These are phyloP conservation scores for Neoarius graeffei DNA, from an alignment of 2,113 vertebrate genomes.

Conservation along the genomic window DNA sequence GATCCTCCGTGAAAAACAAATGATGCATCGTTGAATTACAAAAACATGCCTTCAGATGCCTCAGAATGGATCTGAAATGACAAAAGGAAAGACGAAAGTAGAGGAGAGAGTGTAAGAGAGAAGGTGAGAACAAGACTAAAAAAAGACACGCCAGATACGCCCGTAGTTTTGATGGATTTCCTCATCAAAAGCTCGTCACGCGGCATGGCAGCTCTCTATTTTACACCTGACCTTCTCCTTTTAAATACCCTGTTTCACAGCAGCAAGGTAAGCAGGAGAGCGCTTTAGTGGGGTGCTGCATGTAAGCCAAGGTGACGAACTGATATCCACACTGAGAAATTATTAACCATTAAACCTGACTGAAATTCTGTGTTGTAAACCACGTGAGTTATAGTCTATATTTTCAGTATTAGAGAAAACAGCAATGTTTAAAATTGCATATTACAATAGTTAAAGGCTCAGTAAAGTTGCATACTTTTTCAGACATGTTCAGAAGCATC, in stretches of 20 bases:
- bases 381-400: not conserved
- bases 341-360: not conserved
- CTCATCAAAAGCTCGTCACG: slow-evolving; percentile 67
- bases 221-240: slow-evolving; percentile 71
- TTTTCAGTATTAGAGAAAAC: not conserved
- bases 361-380: too few species aligned
- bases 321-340: slow-evolving; percentile 14
- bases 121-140: slow-evolving; percentile 2
- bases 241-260: slow-evolving; percentile 69
- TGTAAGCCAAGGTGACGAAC: slow-evolving; percentile 36
- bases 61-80: slow-evolving; percentile 53
- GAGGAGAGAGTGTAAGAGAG: not conserved
- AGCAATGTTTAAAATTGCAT: not conserved
- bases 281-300: slow-evolving; percentile 41
- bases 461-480: not conserved
- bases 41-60: slow-evolving; percentile 28
- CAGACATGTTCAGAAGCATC: not conserved
- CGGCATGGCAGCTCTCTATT: slow-evolving; percentile 64
- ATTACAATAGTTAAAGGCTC: not conserved
- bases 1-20: slow-evolving; percentile 49
- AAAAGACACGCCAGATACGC: slow-evolving; percentile 59
- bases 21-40: slow-evolving; percentile 57
- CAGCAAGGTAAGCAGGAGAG: slow-evolving; percentile 61
- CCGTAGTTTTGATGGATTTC: slow-evolving; percentile 70
- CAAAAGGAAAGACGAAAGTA: slow-evolving; percentile 48